Evolutionary conservation across 2,113 vertebrate genomes (phyloP).

Genomic region (Phalacrocorax aristotelis): DNA sequence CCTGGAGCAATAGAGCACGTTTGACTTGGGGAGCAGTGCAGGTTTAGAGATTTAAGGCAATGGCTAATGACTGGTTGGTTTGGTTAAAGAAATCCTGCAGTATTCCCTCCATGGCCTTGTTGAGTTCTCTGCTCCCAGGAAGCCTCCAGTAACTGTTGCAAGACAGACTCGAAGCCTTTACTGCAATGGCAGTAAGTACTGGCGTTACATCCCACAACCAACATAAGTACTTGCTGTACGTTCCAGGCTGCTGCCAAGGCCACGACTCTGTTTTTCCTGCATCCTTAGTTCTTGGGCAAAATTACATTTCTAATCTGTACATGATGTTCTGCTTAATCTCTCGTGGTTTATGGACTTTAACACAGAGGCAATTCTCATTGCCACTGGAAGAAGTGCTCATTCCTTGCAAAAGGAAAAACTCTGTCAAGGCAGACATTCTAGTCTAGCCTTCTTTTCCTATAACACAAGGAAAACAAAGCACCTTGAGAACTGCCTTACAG

Average conservation of each 20-base stretch:
- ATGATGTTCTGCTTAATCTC: slow-evolving; percentile 7
- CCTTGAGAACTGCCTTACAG: background rate
- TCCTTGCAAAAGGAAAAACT: background rate
- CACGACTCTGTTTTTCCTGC: background rate
- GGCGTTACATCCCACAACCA: background rate
- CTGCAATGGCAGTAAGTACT: background rate
- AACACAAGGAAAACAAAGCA: background rate
- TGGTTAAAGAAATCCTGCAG: background rate
- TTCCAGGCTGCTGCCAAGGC: background rate
- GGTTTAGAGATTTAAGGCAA: background rate
- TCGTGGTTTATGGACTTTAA: background rate
- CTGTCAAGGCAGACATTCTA: background rate
- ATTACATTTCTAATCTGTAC: background rate
- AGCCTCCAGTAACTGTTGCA: background rate
- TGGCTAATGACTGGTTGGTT: background rate
- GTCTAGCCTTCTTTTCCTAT: background rate
- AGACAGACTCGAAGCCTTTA: background rate
- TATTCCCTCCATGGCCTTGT: background rate
- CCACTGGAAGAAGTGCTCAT: background rate
- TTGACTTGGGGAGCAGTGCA: background rate
- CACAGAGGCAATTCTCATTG: background rate
- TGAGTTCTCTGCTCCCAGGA: background rate
- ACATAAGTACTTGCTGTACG: background rate
- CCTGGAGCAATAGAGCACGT: accelerated
- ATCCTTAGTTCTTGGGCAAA: background rate